These are phyloP conservation scores for Schizopygopsis malacanthus DNA, from an alignment of 2,797 vertebrate species.

Conservation along the genomic window DNA sequence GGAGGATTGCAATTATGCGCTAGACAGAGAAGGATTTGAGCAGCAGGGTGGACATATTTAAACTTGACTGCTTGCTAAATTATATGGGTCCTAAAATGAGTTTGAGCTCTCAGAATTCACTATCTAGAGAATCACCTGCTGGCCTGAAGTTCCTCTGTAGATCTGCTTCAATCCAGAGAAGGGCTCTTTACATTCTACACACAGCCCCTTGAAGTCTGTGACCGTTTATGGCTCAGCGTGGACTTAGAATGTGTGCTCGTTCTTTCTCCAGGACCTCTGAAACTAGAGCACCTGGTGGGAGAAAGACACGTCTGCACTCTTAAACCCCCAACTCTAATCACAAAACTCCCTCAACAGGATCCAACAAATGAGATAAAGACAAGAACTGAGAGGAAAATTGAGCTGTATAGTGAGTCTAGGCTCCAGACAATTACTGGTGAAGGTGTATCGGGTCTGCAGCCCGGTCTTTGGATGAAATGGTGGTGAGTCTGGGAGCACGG, in stretches of 20 bases:
- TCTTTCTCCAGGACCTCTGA: slow-evolving; percentile 20
- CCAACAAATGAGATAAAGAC: slow-evolving; percentile 9
- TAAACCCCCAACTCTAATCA: slow-evolving; percentile 27
- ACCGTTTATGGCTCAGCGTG: slow-evolving; percentile 41
- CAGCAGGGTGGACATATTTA: slow-evolving; percentile 19
- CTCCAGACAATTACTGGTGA: slow-evolving; percentile 7
- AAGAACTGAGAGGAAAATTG: slow-evolving; percentile 11
- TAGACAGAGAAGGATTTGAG: slow-evolving; percentile 4
- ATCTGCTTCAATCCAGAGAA: neutral
- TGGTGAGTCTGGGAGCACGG: slow-evolving; percentile 5
- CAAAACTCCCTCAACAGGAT: slow-evolving; percentile 27
- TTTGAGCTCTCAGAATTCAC: slow-evolving; percentile 10
- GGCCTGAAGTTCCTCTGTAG: neutral
- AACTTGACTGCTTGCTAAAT: slow-evolving; percentile 10
- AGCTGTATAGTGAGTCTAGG: neutral
- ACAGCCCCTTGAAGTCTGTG: slow-evolving; percentile 10
- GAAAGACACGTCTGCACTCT: slow-evolving; percentile 7
- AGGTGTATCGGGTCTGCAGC: slow-evolving; percentile 15
- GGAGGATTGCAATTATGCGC: neutral
- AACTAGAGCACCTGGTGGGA: neutral
- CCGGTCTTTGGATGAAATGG: slow-evolving; percentile 38
- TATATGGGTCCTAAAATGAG: neutral
- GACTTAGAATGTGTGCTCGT: neutral
- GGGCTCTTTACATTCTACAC: slow-evolving; percentile 10
- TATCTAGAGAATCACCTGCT: neutral